A percentile compares a stretch with the other conserved stretches of the same genome.
phyloP scores from a whole-genome alignment of 2,888 invertebrate species.

The Oligia latruncula region DNA sequence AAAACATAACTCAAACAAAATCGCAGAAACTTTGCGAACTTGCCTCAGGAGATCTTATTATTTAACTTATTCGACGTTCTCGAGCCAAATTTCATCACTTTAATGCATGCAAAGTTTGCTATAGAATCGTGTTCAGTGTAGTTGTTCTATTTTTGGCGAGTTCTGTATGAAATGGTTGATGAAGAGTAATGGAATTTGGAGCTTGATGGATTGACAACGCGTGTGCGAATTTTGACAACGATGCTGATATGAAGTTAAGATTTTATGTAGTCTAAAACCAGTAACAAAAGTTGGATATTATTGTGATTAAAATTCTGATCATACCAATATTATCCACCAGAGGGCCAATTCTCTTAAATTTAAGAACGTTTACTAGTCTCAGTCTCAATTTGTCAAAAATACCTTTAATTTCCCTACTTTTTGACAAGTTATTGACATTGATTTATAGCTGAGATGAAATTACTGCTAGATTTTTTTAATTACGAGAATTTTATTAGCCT shows the following conservation, averaged over 20 bases:
- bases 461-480: too few species aligned
- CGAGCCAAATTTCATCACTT: constrained; percentile 41
- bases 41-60: constrained; percentile 27
- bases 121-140: constrained; percentile 8
- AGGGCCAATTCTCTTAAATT: neutral
- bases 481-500: too few species aligned
- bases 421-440: too few species aligned
- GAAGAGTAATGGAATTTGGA: neutral
- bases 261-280: neutral
- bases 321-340: neutral
- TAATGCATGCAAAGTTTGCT: constrained; percentile 33
- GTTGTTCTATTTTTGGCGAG: constrained; percentile 1
- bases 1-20: constrained; percentile 33
- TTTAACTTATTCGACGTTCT: constrained; percentile 34
- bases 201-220: neutral
- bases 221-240: neutral
- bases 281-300: neutral
- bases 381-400: too few species aligned
- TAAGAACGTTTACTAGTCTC: neutral
- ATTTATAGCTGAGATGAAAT: too few species aligned
- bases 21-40: constrained; percentile 39
- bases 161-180: neutral
- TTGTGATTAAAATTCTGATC: neutral
- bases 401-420: too few species aligned
- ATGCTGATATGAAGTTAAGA: neutral